Evolutionary conservation across 1,140 invertebrate genomes (phyloP).

Genomic region (Micrasema minimum): DNA sequence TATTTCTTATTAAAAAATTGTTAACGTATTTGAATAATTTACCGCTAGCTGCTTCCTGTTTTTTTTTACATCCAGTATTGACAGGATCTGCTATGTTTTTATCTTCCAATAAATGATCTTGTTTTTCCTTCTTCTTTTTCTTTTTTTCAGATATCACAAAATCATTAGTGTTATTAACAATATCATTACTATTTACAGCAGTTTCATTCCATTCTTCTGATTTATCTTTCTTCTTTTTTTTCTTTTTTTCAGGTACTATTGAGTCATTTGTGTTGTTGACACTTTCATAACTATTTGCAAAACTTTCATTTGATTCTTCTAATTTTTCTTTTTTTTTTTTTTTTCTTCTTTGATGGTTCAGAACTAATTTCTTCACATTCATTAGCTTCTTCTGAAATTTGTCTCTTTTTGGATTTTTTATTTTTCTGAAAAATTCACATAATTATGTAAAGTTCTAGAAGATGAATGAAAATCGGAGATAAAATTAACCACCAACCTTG

Average conservation of each 20-base stretch:
- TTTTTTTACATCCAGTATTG: too few species aligned
- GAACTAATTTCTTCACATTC: slow-evolving; percentile 47
- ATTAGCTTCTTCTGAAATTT: slow-evolving; percentile 38
- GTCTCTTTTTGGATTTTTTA: slow-evolving; percentile 49
- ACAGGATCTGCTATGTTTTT: too few species aligned
- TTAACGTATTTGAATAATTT: too few species aligned
- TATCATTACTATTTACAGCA: neutral
- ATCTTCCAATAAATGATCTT: too few species aligned
- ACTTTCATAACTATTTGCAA: neutral
- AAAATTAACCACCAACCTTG: neutral
- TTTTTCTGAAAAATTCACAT: slow-evolving; percentile 35
- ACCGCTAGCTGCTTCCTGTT: too few species aligned
- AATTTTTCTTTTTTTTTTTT: slow-evolving; percentile 8
- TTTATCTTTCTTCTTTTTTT: slow-evolving; percentile 47
- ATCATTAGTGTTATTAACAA: too few species aligned
- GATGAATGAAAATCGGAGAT: neutral
- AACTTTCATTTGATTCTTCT: slow-evolving; percentile 1
- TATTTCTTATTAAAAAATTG: too few species aligned
- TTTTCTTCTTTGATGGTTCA: slow-evolving; percentile 41
- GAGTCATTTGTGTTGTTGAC: too few species aligned
- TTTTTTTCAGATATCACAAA: too few species aligned
- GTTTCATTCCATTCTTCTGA: neutral
- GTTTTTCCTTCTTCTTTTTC: too few species aligned
- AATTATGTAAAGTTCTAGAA: too few species aligned
- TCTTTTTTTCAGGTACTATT: slow-evolving; percentile 46